These are phyloP conservation scores for Dromococcyx pavoninus DNA, from an alignment of 2,797 vertebrate species.

Conservation along the genomic window DNA sequence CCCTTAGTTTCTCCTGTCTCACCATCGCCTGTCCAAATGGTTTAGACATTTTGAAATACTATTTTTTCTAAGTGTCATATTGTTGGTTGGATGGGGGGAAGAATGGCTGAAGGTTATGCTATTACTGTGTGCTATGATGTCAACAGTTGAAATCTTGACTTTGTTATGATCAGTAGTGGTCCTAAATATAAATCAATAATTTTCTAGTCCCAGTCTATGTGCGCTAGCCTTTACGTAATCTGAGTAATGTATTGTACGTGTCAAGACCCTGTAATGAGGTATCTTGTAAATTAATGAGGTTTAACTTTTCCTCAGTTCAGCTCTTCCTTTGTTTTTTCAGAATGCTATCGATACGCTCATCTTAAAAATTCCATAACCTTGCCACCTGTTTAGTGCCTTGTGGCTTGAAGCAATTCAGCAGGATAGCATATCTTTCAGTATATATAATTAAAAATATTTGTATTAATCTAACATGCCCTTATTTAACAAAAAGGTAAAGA, in stretches of 20 bases:
- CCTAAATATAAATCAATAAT: not conserved
- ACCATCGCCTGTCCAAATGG: conserved; percentile 88
- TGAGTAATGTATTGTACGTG: not conserved
- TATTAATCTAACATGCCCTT: not conserved
- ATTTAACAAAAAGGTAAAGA: not conserved
- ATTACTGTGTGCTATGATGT: not conserved
- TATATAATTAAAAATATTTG: not conserved
- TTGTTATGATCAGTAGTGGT: not conserved
- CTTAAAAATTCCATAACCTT: not conserved
- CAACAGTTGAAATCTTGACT: not conserved
- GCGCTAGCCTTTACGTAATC: not conserved
- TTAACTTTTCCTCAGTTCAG: not conserved
- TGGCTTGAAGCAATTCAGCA: not conserved
- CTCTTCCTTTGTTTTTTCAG: not conserved
- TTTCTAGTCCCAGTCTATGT: not conserved
- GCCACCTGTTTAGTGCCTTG: not conserved
- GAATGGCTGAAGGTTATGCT: not conserved
- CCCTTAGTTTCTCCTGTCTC: conserved; percentile 85
- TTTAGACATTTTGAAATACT: conserved; percentile 69
- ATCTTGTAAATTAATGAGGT: not conserved
- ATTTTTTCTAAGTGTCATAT: not conserved
- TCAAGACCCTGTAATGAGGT: not conserved
- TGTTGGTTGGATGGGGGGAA: not conserved
- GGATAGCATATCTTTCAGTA: not conserved
- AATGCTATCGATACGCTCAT: not conserved